Evolutionary conservation across 2,888 invertebrate species (phyloP), one percentile per base, ranked within the genome.

Genomic region (Nineta flava): DNA sequence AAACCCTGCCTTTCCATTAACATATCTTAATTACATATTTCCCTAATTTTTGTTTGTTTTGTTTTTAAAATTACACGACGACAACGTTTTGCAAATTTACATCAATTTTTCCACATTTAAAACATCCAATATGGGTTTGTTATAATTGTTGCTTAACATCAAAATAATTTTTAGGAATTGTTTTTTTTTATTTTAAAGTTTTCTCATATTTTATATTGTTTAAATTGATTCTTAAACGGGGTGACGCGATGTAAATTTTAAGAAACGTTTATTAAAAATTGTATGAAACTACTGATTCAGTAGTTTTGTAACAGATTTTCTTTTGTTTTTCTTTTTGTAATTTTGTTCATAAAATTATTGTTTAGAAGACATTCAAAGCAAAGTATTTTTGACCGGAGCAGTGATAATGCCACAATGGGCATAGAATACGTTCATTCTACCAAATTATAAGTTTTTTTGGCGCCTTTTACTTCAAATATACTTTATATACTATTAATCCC

Each of bases 1-100:
- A 38, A 38, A 38, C 38, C 38, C 38, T 38, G 38, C 38, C 38
- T n/a, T 38, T 38, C 38, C 38, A 38, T 38, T 38, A 38, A 38
- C 38, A 38, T 38, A 38, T 13, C 15, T 38, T 13, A 38, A 13
- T 9, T 38, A 13, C 15, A 13, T 38, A 15, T 38, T 38, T 38
- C 15, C 15, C 15, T 38, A 38, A 38, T 38, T 38, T 38, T 38
- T 38, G 6, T 35, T 4, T 4, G 3, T 6, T 26, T 26, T 26
- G 26, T 26, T 26, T 26, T 26, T 26, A 26, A 26, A 26, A 26
- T 26, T 26, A 26, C 26, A 26, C 26, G 26, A 26, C 26, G 26
- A 26, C 26, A 26, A 26, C 26, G 26, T 26, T 38, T 38, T 38
- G n/a, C 15, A 38, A n/a, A 38, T 38, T 38, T 38, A 38, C 38